Base-by-base conservation (phyloP, 2,888 invertebrate species). In the Philhelius pedissequus region DNA sequence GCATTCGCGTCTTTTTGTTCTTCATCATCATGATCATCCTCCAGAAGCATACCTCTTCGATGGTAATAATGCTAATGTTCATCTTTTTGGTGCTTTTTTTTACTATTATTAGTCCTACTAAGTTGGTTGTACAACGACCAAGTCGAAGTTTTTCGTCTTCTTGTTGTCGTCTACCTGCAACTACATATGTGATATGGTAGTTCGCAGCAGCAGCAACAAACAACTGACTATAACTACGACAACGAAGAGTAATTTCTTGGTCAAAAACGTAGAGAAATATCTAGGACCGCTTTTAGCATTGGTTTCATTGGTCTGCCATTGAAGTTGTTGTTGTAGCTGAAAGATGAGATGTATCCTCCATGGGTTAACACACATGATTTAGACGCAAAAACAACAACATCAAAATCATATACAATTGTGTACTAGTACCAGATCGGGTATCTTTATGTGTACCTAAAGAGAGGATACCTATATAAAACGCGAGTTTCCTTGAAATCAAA, bases 11-110 rank as follows among this genome's bases (percentile, higher is more conserved):
- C 54, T 35, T 58, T 45, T 60, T 60, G 66, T 62, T 75, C 70
- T 66, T 70, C 76, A 80, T 79, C 68, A 76, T 80, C 87, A 82
- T 87, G 69, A 87, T 84, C 87, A 78, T 86, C 82, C 81, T 79
- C 68, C 58, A 15, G 18, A 15, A 71, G 25, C 43, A 43, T 64
- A 64, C 69, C 58, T 64, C 69, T 52, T 64, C 82, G 62, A 68
- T 70, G 70, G 81, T 82, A 73, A n/a, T n/a, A n/a, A 82, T 80
- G 86, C 66, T 86, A 70, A 76, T 74, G 81, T 77, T 70, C 56
- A 43, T 74, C 40, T 38, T 45, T 52, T 40, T 64, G 56, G 40
- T 64, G 52, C 52, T 80, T 70, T 66, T 32, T 48, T 74, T 60
- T 30, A 43, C 38, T 50, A 66, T 48, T 15, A 9, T 69, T 30